A percentile compares a stretch with the other conserved stretches of the same genome.
These are phyloP conservation scores for Cassiopea andromeda DNA, from an alignment of 30 jellyfish, hydroid and myxozoan species.

Conservation along the genomic window DNA sequence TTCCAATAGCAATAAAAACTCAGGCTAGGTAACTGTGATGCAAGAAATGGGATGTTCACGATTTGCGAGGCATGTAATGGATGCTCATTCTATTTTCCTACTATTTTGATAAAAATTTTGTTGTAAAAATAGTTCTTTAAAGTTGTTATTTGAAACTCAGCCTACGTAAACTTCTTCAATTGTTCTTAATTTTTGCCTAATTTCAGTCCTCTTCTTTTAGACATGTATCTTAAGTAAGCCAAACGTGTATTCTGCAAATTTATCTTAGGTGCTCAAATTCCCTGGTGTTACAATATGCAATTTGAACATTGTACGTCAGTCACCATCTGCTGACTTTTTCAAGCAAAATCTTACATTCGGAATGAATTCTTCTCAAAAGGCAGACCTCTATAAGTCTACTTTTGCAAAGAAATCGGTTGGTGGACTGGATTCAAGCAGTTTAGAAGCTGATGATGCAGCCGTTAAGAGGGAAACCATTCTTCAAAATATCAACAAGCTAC, in stretches of 20 bases:
- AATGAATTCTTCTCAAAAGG: background rate
- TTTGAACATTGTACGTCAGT: conserved; percentile 1
- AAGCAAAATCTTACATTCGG: no score
- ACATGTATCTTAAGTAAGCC: background rate
- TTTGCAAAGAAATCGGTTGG: background rate
- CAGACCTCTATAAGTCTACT: background rate
- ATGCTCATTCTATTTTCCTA: no score
- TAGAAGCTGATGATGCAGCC: background rate
- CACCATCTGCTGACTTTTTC: background rate
- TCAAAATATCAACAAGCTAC: background rate
- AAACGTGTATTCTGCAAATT: background rate
- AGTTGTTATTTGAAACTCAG: no score
- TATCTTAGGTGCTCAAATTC: background rate
- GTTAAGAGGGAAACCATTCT: background rate
- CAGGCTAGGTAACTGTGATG: no score
- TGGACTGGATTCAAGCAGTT: background rate
- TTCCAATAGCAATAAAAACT: no score
- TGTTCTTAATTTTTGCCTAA: no score
- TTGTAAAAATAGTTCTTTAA: no score
- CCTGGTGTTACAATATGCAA: conserved; percentile 36
- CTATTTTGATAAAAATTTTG: no score
- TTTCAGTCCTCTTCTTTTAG: background rate
- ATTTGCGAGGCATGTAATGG: no score
- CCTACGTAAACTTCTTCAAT: no score
- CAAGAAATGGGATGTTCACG: no score